These are phyloP conservation scores for Andrena cerasifolii DNA, from an alignment of 1,140 invertebrate genomes.

Conservation along the genomic window DNA sequence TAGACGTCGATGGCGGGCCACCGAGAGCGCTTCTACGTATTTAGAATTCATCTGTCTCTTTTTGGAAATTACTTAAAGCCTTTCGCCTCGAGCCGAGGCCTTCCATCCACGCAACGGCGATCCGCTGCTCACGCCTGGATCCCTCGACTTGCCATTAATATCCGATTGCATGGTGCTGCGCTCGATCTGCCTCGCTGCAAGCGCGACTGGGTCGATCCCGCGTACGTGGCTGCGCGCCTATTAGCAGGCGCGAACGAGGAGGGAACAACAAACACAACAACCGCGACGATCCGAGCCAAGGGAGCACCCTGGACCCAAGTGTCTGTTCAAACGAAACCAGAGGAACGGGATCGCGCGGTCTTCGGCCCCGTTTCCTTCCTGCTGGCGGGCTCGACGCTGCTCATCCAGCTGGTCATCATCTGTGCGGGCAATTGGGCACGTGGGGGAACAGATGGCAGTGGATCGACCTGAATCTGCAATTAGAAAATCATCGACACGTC, in stretches of 20 bases:
- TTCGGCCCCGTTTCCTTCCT: background rate
- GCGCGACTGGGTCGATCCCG: too few relatives aligned
- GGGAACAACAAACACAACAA: background rate
- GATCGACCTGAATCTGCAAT: slow-evolving; percentile 91
- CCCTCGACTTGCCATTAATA: background rate
- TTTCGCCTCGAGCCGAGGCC: background rate
- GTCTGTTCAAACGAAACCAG: background rate
- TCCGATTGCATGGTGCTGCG: background rate
- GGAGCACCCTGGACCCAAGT: too few relatives aligned
- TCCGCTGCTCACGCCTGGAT: background rate
- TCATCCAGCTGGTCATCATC: slow-evolving; percentile 71
- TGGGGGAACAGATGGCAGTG: slow-evolving; percentile 94
- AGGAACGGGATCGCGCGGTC: slow-evolving; percentile 8
- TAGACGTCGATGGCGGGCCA: background rate
- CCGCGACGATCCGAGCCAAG: too few relatives aligned
- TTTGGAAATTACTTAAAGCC: slow-evolving; percentile 13
- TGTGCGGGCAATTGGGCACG: slow-evolving; percentile 89
- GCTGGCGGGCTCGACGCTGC: background rate
- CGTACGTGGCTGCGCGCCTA: too few relatives aligned
- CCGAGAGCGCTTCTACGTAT: background rate
- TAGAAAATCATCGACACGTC: slow-evolving; percentile 68
- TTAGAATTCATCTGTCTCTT: background rate
- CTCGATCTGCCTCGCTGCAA: background rate
- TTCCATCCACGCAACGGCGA: background rate
- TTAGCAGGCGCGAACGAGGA: background rate